Evolutionary conservation across 2,888 invertebrate genomes (phyloP).

Genomic region (Pandemis cinnamomeana): DNA sequence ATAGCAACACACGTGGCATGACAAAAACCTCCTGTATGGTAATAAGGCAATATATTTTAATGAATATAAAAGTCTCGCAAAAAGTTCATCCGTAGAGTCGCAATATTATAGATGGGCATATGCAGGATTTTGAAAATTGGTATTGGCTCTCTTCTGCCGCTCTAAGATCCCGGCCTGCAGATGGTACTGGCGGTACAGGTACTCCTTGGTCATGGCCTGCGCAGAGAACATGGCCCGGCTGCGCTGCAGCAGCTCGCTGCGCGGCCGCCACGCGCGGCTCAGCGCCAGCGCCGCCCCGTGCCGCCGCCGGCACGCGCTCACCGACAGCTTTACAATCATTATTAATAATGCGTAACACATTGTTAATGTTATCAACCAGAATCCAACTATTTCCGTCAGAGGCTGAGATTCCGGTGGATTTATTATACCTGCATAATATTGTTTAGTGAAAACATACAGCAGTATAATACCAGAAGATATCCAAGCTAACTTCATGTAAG

Average conservation of each 20-base stretch:
- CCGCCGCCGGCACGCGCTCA: conserved; percentile 53
- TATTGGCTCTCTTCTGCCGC: conserved; percentile 51
- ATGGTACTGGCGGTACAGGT: conserved; percentile 78
- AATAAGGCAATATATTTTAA: conserved; percentile 37
- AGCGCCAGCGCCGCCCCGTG: conserved; percentile 51
- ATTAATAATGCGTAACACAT: background rate
- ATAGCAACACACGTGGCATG: conserved; percentile 52
- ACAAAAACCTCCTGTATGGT: conserved; percentile 47
- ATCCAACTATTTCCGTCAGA: background rate
- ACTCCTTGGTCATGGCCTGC: conserved; percentile 82
- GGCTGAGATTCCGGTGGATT: background rate
- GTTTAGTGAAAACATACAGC: conserved; percentile 54
- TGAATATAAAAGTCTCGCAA: conserved; percentile 25
- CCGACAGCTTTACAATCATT: conserved; percentile 47
- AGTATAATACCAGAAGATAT: conserved; percentile 52
- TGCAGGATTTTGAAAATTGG: background rate
- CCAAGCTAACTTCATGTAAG: conserved; percentile 65
- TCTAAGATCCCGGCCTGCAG: conserved; percentile 70
- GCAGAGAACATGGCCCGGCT: conserved; percentile 79
- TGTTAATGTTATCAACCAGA: background rate
- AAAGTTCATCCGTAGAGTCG: conserved; percentile 12
- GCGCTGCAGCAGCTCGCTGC: conserved; percentile 63
- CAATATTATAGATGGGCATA: background rate
- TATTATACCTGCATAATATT: conserved; percentile 46
- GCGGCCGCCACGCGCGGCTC: conserved; percentile 70